Conservation (phyloP, 2,888 invertebrate species). For the Molanna angustata region DNA sequence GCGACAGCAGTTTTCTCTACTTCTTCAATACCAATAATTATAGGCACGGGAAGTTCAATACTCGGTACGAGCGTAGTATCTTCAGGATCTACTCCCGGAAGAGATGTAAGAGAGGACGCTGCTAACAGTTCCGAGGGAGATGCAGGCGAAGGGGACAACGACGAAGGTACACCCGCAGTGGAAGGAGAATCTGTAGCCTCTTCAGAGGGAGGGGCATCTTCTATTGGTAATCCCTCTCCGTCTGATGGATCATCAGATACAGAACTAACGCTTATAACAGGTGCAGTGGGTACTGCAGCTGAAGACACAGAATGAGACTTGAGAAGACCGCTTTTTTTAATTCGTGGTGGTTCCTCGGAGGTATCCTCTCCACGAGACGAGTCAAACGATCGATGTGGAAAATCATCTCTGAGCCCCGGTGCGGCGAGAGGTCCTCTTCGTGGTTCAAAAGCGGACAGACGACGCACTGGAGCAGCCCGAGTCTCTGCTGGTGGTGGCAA, state of each 20-base stretch:
- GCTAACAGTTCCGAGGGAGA: conserved; percentile 20
- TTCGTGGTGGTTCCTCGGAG: conserved; percentile 40
- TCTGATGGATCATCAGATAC: conserved; percentile 59
- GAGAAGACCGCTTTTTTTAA: conserved; percentile 42
- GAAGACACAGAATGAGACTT: conserved; percentile 44
- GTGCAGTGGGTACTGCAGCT: conserved; percentile 46
- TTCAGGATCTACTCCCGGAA: conserved; percentile 21
- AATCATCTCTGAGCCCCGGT: conserved; percentile 47
- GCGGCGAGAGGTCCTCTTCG: conserved; percentile 57
- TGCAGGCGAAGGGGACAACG: conserved; percentile 27
- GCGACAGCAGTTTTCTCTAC: conserved; percentile 46
- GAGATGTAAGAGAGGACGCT: conserved; percentile 6
- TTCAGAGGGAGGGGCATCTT: conserved; percentile 18
- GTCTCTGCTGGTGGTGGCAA: conserved; percentile 65
- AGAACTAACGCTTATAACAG: conserved; percentile 71
- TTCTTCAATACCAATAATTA: not conserved
- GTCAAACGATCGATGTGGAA: conserved; percentile 46
- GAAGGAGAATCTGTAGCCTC: conserved; percentile 25
- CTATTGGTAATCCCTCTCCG: conserved; percentile 16
- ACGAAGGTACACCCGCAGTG: conserved; percentile 22
- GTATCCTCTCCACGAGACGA: conserved; percentile 41
- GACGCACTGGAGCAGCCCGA: conserved; percentile 49
- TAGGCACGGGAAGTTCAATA: not conserved
- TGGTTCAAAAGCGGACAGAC: conserved; percentile 54
- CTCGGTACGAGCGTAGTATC: conserved; percentile 16